These are phyloP conservation scores for Microtus agrestis DNA, from an alignment of 2,797 vertebrate species.

Conservation along the genomic window DNA sequence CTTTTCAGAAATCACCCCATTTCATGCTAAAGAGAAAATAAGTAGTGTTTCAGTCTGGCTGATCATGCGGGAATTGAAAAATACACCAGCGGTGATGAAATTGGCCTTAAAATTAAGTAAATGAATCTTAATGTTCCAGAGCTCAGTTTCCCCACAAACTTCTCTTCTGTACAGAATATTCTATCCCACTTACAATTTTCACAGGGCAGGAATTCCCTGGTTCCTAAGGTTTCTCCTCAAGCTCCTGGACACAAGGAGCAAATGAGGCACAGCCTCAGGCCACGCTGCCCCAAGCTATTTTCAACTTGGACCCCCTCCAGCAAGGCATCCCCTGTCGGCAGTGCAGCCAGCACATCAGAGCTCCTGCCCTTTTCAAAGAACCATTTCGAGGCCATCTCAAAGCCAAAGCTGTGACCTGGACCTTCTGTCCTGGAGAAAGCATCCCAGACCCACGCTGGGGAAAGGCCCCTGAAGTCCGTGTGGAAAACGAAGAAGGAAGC, in stretches of 20 bases:
- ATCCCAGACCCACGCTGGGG: fast-evolving
- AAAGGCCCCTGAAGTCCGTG: background rate
- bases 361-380: background rate
- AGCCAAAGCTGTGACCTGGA: fast-evolving
- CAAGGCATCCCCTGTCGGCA: background rate
- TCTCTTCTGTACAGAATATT: background rate
- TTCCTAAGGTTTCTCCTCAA: background rate
- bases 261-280: fast-evolving
- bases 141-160: background rate
- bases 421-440: background rate
- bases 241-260: fast-evolving
- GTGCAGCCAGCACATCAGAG: background rate
- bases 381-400: background rate
- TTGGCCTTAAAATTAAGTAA: background rate
- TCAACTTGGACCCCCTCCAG: background rate
- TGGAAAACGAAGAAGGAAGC: background rate
- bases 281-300: background rate
- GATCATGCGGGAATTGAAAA: background rate
- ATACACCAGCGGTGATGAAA: background rate
- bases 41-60: background rate
- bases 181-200: background rate
- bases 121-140: background rate
- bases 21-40: constrained; percentile 21
- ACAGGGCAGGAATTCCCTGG: background rate
- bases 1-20: background rate